Conservation (phyloP, 2,888 invertebrate species). For the Rhingia campestris region DNA sequence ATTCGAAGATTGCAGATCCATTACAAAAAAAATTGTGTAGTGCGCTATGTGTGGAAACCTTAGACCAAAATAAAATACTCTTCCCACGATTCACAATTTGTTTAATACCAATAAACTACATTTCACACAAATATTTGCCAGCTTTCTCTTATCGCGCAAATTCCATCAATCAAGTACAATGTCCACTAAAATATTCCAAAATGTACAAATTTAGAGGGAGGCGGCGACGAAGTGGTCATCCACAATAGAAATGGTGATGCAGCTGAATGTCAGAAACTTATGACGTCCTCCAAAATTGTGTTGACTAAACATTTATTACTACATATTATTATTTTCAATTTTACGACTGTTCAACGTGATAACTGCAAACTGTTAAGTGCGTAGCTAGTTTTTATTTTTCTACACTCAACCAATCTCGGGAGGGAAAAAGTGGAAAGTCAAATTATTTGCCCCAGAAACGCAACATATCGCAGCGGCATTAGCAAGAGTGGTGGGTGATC, state of each 20-base stretch:
- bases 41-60: slow-evolving; percentile 46
- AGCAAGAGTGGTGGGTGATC: slow-evolving; percentile 15
- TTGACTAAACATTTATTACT: slow-evolving; percentile 68
- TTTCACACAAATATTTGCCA: slow-evolving; percentile 13
- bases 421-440: background rate
- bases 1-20: slow-evolving; percentile 66
- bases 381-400: background rate
- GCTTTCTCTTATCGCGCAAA: slow-evolving; percentile 46
- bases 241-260: slow-evolving; percentile 65
- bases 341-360: slow-evolving; percentile 25
- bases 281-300: slow-evolving; percentile 71
- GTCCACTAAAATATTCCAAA: slow-evolving; percentile 64
- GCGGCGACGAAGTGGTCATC: slow-evolving; percentile 61
- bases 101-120: slow-evolving; percentile 5
- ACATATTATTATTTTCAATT: slow-evolving; percentile 47
- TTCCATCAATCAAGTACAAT: slow-evolving; percentile 69
- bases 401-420: no score
- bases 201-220: slow-evolving; percentile 70
- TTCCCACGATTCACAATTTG: slow-evolving; percentile 2
- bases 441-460: background rate
- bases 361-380: background rate
- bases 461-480: background rate
- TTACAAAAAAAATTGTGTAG: slow-evolving; percentile 51
- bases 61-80: slow-evolving; percentile 32
- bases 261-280: slow-evolving; percentile 67